Evolutionary conservation across 2,888 invertebrate species (phyloP).

Genomic region (Callyntrura sp.): DNA sequence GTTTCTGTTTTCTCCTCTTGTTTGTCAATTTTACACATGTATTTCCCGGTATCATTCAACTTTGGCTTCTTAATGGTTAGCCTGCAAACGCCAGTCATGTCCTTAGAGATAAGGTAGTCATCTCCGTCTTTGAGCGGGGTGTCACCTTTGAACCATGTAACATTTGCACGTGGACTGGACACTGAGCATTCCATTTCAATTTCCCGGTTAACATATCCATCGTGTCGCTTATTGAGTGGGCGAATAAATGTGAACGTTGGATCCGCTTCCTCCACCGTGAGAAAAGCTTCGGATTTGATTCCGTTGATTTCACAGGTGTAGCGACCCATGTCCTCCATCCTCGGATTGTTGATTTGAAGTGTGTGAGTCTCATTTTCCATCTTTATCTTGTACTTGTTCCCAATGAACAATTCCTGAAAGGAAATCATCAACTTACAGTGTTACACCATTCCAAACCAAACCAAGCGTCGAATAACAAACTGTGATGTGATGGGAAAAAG

Average conservation of each 20-base stretch:
- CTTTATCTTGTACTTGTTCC: slow-evolving; percentile 98
- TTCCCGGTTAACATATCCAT: slow-evolving; percentile 96
- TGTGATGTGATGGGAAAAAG: no score
- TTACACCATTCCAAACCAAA: no score
- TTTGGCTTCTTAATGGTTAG: slow-evolving; percentile 93
- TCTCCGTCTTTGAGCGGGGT: slow-evolving; percentile 92
- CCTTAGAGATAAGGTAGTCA: slow-evolving; percentile 95
- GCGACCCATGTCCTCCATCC: slow-evolving; percentile 98
- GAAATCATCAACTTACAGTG: no score
- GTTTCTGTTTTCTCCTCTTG: slow-evolving; percentile 95
- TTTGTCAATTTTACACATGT: slow-evolving; percentile 94
- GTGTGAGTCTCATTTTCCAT: slow-evolving; percentile 96
- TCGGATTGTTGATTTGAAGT: slow-evolving; percentile 95
- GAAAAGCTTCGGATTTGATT: slow-evolving; percentile 93
- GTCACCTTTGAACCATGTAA: slow-evolving; percentile 96
- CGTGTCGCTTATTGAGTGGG: slow-evolving; percentile 94
- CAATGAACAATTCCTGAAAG: slow-evolving; percentile 96
- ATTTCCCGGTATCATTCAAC: slow-evolving; percentile 95
- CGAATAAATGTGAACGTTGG: slow-evolving; percentile 97
- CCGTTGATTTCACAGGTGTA: slow-evolving; percentile 98
- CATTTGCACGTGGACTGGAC: slow-evolving; percentile 96
- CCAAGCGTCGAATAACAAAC: not conserved
- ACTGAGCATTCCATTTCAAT: slow-evolving; percentile 96
- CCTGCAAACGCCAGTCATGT: slow-evolving; percentile 95
- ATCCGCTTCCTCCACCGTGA: slow-evolving; percentile 98